Evolutionary conservation across 2,113 vertebrate genomes (phyloP).

Genomic region (Chunga burmeisteri): DNA sequence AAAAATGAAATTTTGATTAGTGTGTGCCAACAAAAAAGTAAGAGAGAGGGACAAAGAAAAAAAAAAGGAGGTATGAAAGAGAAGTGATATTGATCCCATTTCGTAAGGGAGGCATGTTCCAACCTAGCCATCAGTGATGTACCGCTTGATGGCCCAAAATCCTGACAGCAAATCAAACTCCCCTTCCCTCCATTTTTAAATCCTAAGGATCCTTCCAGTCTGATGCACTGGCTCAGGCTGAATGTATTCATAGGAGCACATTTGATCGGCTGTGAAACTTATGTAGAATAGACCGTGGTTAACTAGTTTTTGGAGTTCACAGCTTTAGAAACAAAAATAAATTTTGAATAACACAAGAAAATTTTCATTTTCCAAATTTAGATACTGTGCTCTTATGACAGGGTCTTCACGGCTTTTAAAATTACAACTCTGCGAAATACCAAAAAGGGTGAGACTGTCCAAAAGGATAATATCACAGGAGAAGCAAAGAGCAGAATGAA

Average conservation of each 20-base stretch:
- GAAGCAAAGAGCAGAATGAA: slow-evolving; percentile 74
- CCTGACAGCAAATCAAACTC: background rate
- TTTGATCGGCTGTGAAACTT: background rate
- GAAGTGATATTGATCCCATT: slow-evolving; percentile 42
- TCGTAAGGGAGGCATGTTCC: slow-evolving; percentile 22
- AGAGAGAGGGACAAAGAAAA: slow-evolving; percentile 53
- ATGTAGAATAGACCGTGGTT: background rate
- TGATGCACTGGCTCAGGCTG: background rate
- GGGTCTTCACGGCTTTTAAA: slow-evolving; percentile 34
- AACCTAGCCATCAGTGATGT: slow-evolving; percentile 18
- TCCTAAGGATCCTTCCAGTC: background rate
- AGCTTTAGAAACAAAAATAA: background rate
- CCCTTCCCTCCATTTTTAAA: slow-evolving; percentile 4
- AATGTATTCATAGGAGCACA: slow-evolving; percentile 68
- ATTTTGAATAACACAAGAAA: background rate
- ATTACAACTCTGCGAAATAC: background rate
- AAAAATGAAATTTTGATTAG: slow-evolving; percentile 52
- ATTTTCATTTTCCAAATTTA: slow-evolving; percentile 12
- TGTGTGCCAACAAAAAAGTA: slow-evolving; percentile 74
- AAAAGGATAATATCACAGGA: slow-evolving; percentile 68
- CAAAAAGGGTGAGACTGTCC: slow-evolving; percentile 39
- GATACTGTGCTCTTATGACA: slow-evolving; percentile 69
- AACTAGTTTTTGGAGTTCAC: background rate
- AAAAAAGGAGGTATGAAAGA: slow-evolving; percentile 4
- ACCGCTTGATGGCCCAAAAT: slow-evolving; percentile 1